Base-by-base conservation (phyloP, 2,888 invertebrate species). In the Psylliodes chrysocephalus region DNA sequence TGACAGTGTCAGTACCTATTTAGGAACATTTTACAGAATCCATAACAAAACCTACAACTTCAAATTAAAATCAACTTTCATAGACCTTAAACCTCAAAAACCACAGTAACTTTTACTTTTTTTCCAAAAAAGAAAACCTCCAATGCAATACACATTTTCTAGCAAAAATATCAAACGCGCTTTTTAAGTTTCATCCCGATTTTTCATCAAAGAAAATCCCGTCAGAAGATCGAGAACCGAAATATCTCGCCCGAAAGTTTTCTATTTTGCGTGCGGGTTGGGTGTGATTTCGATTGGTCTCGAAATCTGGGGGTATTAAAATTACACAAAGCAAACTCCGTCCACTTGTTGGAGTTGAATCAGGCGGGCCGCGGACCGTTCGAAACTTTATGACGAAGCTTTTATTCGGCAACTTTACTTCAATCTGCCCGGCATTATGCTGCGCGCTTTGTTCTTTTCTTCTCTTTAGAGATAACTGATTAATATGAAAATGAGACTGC, bases 301-400 rank as follows among this genome's bases (percentile, higher is more conserved):
- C 10, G 33, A 10, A 33, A 6, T 2, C 6, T 33, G 18, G n/a
- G n/a, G 42, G 17, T 42, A 35, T 42, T 42, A 42, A 42, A 42
- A 42, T 42, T 42, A 42, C 18, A 42, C 42, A 42, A 42, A 42
- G 42, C 42, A 42, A 42, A 42, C 18, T 42, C 18, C 42, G 18
- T 42, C 42, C 42, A 42, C 42, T 42, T 42, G 42, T 42, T 17
- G 18, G 42, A 42, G 35, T 35, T 35, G 35, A 35, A 35, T 35
- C 42, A 18, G 17, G 10, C 42, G 42, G 17, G 5, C 42, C 18
- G n/a, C 38, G 10, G 8, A 10, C 42, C 18, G 42, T 1, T 7
- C 42, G 18, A 42, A 42, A 42, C 6, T 42, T 42, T 42, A 42
- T 42, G 18, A 42, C 42, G 42, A 42, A 42, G 42, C 18, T 42